Evolutionary conservation across 2,888 invertebrate species (phyloP), one percentile per base, ranked within the genome.

Genomic region (Alviniconcha strummeri): DNA sequence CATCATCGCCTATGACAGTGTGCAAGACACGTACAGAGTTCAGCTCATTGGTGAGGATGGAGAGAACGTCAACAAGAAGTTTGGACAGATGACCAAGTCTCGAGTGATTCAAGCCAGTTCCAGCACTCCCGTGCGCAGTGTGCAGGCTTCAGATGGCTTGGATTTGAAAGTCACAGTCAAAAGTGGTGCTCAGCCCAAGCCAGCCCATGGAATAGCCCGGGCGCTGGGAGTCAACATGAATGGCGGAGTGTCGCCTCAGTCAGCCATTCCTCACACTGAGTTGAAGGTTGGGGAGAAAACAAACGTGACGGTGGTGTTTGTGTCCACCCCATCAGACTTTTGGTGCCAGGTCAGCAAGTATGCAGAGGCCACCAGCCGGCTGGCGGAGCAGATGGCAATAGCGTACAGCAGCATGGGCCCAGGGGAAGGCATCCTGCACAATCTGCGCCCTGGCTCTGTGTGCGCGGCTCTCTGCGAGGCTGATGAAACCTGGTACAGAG

Each of bases 401-500:
- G 55, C n/a, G 8, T 82, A 82, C 77, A 69, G 15, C 76, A 54
- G 55, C 15, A 57, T 82, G 76, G 82, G 77, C 9, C 76, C 77
- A 6, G 54, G 55, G 5, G 80, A 80, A 7, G 15, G 60, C n/a
- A 52, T 64, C 13, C 2, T 83, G 57, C 75, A 64, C 54, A 64
- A 69, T 15, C 17, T 89, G 5, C 83, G 76, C 19, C 87, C 88
- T 36, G 91, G 90, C n/a, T 86, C 84, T 78, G 87, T 89, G 13
- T 92, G 92, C 87, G 89, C 90, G 60, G 91, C 91, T 11, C 87
- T 88, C 71, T 90, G 88, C 81, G 85, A 88, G 5, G 90, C 89
- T 17, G 91, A 92, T 85, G 86, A 88, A 5, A 84, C 87, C 6
- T 91, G 91, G 91, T 91, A 91, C 81, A 85, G 92, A 79, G 91